Evolutionary conservation across 2,113 vertebrate genomes (phyloP), one percentile per base, ranked within the genome.

Genomic region (Caretta caretta): DNA sequence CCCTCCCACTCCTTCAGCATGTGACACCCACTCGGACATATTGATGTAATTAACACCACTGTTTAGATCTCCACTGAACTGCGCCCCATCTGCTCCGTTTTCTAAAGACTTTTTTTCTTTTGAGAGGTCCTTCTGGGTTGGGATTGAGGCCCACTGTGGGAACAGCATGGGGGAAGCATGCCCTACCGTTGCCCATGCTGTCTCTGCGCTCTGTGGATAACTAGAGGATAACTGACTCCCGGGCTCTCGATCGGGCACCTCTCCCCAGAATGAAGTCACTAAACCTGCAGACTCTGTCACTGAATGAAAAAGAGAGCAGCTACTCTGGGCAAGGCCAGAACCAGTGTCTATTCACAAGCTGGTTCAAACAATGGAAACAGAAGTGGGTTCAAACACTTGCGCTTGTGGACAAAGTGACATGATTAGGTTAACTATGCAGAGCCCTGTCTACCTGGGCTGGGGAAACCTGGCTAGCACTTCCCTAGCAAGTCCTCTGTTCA

Each of bases 221-320:
- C 65, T 38, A 10, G 65, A 69, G 17, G 57, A 12, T 13, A 31
- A 31, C 29, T 14, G 29, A 20, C 65, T 38, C 19, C 65, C 9
- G 9, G 35, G 65, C 65, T 72, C 35, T 72, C 65, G 10, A 38
- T 72, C 19, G 16, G 16, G 35, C 62, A 69, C 62, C 62, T n/a
- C 31, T 88, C 59, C 31, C 31, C 54, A 90, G 51, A 80, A 89
- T 12, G 78, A 90, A 93, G 42, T 90, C 69, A 16, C 35, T 62
- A 92, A 84, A 49, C 57, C 57, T 56, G 84, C 79, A 72, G 86
- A 94, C 53, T 94, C 87, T 80, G 42, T 13, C 84, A 83, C 17
- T 49, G 76, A 89, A 80, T 51, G 89, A 84, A 83, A 92, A 59
- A 48, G 75, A 93, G 91, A 93, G 92, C 57, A 81, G 42, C 83